Conservation (phyloP, 2,888 invertebrate species). For the Meghimatium bilineatum region DNA sequence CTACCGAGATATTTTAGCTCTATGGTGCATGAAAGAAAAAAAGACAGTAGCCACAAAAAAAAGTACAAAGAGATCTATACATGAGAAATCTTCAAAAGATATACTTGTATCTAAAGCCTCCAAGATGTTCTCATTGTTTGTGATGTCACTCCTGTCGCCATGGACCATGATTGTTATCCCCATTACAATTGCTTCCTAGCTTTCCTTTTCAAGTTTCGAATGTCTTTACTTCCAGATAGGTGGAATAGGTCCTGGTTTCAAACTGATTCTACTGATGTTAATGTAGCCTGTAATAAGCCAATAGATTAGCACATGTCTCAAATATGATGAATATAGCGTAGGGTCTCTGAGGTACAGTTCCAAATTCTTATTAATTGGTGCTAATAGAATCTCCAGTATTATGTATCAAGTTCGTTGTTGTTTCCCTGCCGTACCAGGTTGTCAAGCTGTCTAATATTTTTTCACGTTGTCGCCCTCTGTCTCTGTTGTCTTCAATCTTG, state of each 20-base stretch:
- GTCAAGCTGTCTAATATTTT: no score
- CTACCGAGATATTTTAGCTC: no score
- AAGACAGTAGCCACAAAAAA: no score
- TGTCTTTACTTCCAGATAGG: not conserved
- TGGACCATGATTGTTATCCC: not conserved
- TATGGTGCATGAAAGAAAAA: no score
- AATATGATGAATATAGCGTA: constrained; percentile 39
- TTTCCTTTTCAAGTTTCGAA: constrained; percentile 24
- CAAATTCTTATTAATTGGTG: constrained; percentile 18
- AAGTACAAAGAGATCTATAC: no score
- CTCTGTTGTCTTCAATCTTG: no score
- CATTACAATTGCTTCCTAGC: constrained; percentile 14
- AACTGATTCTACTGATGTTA: constrained; percentile 43
- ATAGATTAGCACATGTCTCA: constrained; percentile 42
- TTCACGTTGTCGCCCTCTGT: no score
- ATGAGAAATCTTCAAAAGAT: not conserved
- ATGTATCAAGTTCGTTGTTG: no score
- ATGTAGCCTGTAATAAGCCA: constrained; percentile 35
- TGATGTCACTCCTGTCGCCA: constrained; percentile 6
- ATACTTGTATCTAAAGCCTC: constrained; percentile 15
- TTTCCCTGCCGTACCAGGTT: no score
- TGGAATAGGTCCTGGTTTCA: constrained; percentile 28
- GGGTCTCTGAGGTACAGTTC: constrained; percentile 45
- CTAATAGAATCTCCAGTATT: no score
- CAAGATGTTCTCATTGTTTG: constrained; percentile 34